Conservation (phyloP, 1,140 invertebrate genomes). For the Drosophila saltans region DNA sequence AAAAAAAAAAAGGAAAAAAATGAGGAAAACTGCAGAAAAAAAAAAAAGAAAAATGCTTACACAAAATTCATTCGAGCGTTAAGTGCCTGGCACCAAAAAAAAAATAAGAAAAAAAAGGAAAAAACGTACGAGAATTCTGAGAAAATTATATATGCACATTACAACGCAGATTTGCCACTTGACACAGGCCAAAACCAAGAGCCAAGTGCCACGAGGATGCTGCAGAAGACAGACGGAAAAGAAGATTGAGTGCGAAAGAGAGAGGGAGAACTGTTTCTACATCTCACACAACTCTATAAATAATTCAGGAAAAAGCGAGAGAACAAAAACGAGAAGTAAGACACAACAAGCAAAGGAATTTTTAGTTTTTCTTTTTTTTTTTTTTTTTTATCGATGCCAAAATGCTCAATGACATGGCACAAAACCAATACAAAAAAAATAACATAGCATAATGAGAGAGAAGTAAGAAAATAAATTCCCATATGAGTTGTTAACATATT, state of each 20-base stretch:
- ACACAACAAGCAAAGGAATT: conserved; percentile 34
- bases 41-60: conserved; percentile 52
- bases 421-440: conserved; percentile 31
- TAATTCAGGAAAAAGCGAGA: conserved; percentile 32
- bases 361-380: conserved; percentile 45
- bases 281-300: conserved; percentile 33
- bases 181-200: conserved; percentile 33
- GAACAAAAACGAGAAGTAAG: conserved; percentile 38
- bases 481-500: conserved; percentile 78
- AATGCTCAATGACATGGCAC: conserved; percentile 8
- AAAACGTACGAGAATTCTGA: conserved; percentile 30
- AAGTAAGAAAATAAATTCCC: conserved; percentile 30
- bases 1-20: conserved; percentile 13
- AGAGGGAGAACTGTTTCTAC: conserved; percentile 29
- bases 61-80: conserved; percentile 69
- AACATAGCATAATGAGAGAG: conserved; percentile 23
- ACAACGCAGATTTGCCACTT: conserved; percentile 75
- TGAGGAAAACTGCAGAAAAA: background rate
- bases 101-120: conserved; percentile 16
- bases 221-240: background rate
- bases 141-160: conserved; percentile 77
- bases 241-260: background rate
- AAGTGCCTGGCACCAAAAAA: conserved; percentile 42
- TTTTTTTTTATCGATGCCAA: background rate
- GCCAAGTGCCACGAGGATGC: conserved; percentile 1